These are phyloP conservation scores for Odontocolon sp. DNA, from an alignment of 2,888 invertebrate species.

Conservation along the genomic window DNA sequence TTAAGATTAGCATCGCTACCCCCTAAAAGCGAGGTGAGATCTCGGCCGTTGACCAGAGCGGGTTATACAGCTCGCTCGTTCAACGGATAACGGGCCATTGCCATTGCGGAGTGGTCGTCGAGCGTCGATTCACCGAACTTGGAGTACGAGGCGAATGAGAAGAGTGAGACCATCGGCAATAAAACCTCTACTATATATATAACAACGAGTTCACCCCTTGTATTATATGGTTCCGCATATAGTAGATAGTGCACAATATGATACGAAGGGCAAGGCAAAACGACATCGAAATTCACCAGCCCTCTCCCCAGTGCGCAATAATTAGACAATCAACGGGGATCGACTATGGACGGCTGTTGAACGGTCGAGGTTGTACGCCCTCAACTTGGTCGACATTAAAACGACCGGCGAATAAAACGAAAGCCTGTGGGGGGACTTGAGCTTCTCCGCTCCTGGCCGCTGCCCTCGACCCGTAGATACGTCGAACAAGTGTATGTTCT, in stretches of 20 bases:
- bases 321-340: conserved; percentile 69
- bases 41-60: conserved; percentile 49
- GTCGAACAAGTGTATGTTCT: too few species aligned
- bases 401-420: too few species aligned
- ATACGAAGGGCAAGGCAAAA: conserved; percentile 10
- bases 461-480: too few species aligned
- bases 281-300: conserved; percentile 21
- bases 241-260: not conserved
- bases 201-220: conserved; percentile 20
- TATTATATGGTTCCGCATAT: not conserved
- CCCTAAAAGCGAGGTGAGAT: conserved; percentile 56
- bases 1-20: conserved; percentile 71
- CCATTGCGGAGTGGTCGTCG: conserved; percentile 18
- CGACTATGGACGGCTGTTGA: conserved; percentile 56
- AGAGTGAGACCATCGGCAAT: conserved; percentile 26
- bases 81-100: conserved; percentile 56
- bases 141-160: conserved; percentile 4
- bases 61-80: conserved; percentile 40
- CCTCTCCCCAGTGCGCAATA: conserved; percentile 61
- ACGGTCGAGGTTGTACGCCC: conserved; percentile 31
- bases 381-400: not conserved
- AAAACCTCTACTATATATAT: not conserved
- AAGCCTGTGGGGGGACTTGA: too few species aligned
- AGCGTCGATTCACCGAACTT: conserved; percentile 14
- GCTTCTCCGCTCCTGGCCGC: too few species aligned